A percentile compares a stretch with the other conserved stretches of the same genome.
Conservation (phyloP, 2,888 invertebrate genomes). For the Rhamphomyia laevipes region DNA sequence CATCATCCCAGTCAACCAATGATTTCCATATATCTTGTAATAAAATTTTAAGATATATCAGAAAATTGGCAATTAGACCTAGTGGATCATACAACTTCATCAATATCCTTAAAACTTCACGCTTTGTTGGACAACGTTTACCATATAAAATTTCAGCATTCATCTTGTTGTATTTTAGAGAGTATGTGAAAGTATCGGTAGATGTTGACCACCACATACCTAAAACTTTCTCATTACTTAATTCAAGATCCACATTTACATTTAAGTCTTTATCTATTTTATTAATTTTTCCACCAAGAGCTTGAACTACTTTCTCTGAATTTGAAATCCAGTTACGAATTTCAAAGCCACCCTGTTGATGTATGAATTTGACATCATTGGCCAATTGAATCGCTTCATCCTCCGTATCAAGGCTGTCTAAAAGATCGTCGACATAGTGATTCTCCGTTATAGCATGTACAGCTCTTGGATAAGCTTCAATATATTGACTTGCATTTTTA, state of each 20-base stretch:
- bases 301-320: slow-evolving; percentile 1
- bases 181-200: slow-evolving; percentile 1
- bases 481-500: slow-evolving; percentile 3
- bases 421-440: slow-evolving; percentile 9
- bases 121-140: too few relatives aligned
- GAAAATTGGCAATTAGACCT: slow-evolving; percentile 11
- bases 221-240: slow-evolving; percentile 1
- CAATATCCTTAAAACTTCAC: slow-evolving; percentile 12
- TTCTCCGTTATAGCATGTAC: slow-evolving; percentile 3
- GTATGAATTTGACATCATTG: too few relatives aligned
- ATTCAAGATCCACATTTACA: slow-evolving; percentile 1
- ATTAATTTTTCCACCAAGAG: background rate
- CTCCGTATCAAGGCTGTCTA: slow-evolving; percentile 6
- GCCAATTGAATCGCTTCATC: slow-evolving; percentile 3
- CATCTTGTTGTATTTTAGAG: background rate
- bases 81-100: slow-evolving; percentile 7
- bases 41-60: slow-evolving; percentile 16
- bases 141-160: too few relatives aligned
- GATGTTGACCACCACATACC: slow-evolving; percentile 5
- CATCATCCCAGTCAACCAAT: background rate
- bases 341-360: too few relatives aligned
- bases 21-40: slow-evolving; percentile 17
- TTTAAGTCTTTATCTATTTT: background rate
- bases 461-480: slow-evolving; percentile 3
- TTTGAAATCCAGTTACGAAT: too few relatives aligned